Base-by-base conservation (phyloP, 2,888 invertebrate genomes). In the Merodon equestris region DNA sequence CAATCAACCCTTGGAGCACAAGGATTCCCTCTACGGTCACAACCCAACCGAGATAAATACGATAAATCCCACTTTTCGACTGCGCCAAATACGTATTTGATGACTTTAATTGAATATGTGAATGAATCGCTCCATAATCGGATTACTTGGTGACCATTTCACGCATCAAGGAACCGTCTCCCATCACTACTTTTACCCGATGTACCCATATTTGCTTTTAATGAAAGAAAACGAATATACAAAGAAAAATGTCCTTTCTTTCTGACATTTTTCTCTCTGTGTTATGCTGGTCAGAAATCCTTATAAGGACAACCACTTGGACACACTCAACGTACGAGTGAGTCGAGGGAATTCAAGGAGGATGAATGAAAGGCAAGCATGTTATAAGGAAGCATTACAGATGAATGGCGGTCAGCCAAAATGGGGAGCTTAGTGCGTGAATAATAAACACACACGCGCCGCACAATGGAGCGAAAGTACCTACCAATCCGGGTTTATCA, bases 101-200 rank as follows among this genome's bases (percentile, higher is more conserved):
- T 79, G 68, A 73, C 68, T 79, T 73, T 79, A 79, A 73, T 79
- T 73, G 73, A 79, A 79, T 73, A 58, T 70, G 38, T 67, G 67
- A 77, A 63, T 68, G 73, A 72, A 67, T 85, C 83, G 83, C 81
- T 83, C 83, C 82, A 83, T 87, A 87, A 87, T 86, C 88, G 85
- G 87, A 87, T 87, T 87, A 87, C 79, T 83, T 82, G 82, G 83
- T 85, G 84, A 83, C 84, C 84, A 86, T 87, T 87, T 86, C 83
- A 87, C 84, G 87, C 87, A 83, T 85, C 86, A 85, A 82, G 58
- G 76, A 81, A 19, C 47, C 72, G 61, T 71, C 60, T 27, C 27
- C 27, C 27, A 27, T 27, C 27, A 27, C 7, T 2, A 4, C 27
- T 27, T 27, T n/a, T n/a, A n/a, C n/a, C n/a, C n/a, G n/a, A n/a